Evolutionary conservation across 2,797 vertebrate genomes (phyloP).

Genomic region (Monodelphis domestica): DNA sequence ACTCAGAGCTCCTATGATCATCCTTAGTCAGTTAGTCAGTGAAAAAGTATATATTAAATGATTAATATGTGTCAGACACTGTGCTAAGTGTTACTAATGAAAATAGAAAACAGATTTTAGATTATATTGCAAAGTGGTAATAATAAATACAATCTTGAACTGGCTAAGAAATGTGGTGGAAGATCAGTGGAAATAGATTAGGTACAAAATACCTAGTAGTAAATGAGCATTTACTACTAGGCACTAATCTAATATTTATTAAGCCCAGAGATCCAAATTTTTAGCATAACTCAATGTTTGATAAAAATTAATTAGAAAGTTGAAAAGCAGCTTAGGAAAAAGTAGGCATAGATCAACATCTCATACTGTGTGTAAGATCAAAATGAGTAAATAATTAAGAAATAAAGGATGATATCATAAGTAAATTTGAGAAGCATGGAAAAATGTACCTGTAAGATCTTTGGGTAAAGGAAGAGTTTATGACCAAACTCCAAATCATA

Average conservation of each 20-base stretch:
- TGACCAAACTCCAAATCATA: too few species aligned
- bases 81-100: not conserved
- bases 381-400: not conserved
- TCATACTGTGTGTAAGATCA: not conserved
- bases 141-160: not conserved
- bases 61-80: not conserved
- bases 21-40: not conserved
- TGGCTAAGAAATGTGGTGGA: not conserved
- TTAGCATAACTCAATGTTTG: not conserved
- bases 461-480: not conserved
- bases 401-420: not conserved
- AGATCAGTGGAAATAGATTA: not conserved
- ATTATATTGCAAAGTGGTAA: not conserved
- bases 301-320: not conserved
- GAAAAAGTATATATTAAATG: not conserved
- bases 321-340: not conserved
- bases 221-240: too few species aligned
- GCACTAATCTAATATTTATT: not conserved
- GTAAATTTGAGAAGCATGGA: not conserved
- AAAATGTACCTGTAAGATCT: not conserved
- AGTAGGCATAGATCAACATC: too few species aligned
- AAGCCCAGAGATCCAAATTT: not conserved
- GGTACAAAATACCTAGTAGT: not conserved
- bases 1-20: not conserved
- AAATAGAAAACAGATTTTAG: not conserved